Percentiles rank a stretch among this genome's conserved stretches.
Conservation (phyloP, 2,113 vertebrate genomes). For the Cercocebus atys region DNA sequence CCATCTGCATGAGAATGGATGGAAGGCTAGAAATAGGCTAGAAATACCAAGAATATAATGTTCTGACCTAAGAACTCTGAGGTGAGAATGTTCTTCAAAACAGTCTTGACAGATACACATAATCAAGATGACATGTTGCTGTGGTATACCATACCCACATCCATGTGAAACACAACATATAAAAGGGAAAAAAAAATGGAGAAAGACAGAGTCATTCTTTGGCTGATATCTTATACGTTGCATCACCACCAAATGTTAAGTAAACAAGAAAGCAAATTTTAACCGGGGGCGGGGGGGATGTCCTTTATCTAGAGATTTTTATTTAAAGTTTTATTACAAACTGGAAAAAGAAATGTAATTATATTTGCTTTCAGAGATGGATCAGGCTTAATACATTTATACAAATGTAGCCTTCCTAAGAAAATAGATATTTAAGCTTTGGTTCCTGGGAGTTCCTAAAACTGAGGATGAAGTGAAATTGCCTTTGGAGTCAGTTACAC, state of each 20-base stretch:
- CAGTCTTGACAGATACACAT: not conserved
- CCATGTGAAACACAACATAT: not conserved
- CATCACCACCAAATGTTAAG: conserved; percentile 49
- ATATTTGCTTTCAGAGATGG: conserved; percentile 55
- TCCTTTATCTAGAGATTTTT: conserved; percentile 46
- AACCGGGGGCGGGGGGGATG: not conserved
- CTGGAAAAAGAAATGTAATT: conserved; percentile 3
- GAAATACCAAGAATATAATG: not conserved
- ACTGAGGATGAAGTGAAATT: conserved; percentile 38
- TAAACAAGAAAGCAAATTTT: conserved; percentile 56
- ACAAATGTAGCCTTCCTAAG: conserved; percentile 29
- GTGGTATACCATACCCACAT: not conserved
- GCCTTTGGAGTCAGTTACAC: not conserved
- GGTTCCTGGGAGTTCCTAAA: conserved; percentile 3
- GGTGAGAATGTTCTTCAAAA: not conserved
- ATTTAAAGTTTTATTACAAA: conserved; percentile 56
- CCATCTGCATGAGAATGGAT: not conserved
- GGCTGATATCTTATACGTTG: conserved; percentile 18
- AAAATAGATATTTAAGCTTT: conserved; percentile 46
- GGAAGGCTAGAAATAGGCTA: not conserved
- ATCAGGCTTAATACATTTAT: conserved; percentile 40
- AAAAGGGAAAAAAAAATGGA: not conserved
- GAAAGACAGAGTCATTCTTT: not conserved
- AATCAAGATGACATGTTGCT: not conserved
- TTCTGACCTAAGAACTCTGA: not conserved